Conservation (phyloP, 2,888 invertebrate genomes). For the Epinotia demarniana region DNA sequence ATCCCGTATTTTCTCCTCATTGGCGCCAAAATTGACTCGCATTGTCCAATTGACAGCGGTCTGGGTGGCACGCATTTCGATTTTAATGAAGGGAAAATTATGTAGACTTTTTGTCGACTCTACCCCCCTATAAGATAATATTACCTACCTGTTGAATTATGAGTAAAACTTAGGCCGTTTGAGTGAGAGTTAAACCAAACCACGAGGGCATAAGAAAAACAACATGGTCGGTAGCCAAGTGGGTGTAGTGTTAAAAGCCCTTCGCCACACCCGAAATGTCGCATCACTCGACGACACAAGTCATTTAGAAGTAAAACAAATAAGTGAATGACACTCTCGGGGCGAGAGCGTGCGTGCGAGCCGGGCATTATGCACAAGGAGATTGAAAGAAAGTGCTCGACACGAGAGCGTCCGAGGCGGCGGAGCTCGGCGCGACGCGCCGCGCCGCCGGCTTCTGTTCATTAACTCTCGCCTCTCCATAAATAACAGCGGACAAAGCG, state of each 20-base stretch:
- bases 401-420: conserved; percentile 78
- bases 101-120: conserved; percentile 28
- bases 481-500: conserved; percentile 67
- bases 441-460: conserved; percentile 72
- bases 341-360: conserved; percentile 72
- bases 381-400: conserved; percentile 81
- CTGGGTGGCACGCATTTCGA: conserved; percentile 74
- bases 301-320: conserved; percentile 79
- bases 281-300: conserved; percentile 67
- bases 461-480: conserved; percentile 77
- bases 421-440: conserved; percentile 77
- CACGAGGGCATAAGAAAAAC: conserved; percentile 41
- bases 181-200: conserved; percentile 66
- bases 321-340: conserved; percentile 74
- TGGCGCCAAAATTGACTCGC: conserved; percentile 80
- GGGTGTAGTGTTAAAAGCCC: conserved; percentile 67
- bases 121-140: conserved; percentile 10
- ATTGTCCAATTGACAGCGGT: conserved; percentile 74
- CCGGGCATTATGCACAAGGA: conserved; percentile 80
- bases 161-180: conserved; percentile 64
- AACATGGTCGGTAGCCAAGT: conserved; percentile 55
- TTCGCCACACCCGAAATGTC: conserved; percentile 74
- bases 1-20: conserved; percentile 48
- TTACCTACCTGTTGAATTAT: conserved; percentile 46
- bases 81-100: conserved; percentile 56